Conservation (phyloP, 2,888 invertebrate genomes). For the Electrophaes corylata region DNA sequence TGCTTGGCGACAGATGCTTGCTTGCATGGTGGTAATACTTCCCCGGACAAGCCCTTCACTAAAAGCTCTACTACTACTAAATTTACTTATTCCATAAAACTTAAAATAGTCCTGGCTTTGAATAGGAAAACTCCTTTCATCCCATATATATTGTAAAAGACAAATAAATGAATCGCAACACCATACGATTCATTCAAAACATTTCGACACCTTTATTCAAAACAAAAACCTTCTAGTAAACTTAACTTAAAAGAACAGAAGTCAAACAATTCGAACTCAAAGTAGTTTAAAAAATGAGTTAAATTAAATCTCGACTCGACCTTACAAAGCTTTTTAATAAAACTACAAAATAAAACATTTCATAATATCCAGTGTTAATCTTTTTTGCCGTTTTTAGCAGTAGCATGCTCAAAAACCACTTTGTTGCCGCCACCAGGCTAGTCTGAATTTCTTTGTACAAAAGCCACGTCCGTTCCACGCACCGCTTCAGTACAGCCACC, state of each 20-base stretch:
- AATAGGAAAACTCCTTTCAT: no score
- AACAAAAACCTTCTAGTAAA: not conserved
- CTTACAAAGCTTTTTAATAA: not conserved
- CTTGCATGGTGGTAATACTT: no score
- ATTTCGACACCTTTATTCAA: not conserved
- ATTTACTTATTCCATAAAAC: no score
- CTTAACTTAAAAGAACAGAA: not conserved
- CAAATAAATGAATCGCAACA: not conserved
- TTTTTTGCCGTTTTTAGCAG: slow-evolving; percentile 12
- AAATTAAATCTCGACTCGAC: not conserved
- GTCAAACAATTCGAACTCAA: not conserved
- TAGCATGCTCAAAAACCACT: slow-evolving; percentile 49
- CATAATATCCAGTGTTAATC: slow-evolving; percentile 19
- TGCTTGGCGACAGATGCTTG: no score
- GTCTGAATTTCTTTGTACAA: slow-evolving; percentile 68
- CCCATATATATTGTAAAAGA: no score
- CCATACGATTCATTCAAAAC: no score
- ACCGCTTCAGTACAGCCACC: slow-evolving; percentile 45
- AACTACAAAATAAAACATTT: not conserved
- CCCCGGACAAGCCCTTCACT: no score
- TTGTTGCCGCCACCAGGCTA: slow-evolving; percentile 63
- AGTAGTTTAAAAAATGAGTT: not conserved
- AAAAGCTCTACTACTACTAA: no score
- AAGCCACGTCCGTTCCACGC: slow-evolving; percentile 58
- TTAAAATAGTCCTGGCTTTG: no score